A percentile compares a stretch with the other conserved stretches of the same genome.
These are phyloP conservation scores for Euura lappo DNA, from an alignment of 1,140 invertebrate species.

Conservation along the genomic window DNA sequence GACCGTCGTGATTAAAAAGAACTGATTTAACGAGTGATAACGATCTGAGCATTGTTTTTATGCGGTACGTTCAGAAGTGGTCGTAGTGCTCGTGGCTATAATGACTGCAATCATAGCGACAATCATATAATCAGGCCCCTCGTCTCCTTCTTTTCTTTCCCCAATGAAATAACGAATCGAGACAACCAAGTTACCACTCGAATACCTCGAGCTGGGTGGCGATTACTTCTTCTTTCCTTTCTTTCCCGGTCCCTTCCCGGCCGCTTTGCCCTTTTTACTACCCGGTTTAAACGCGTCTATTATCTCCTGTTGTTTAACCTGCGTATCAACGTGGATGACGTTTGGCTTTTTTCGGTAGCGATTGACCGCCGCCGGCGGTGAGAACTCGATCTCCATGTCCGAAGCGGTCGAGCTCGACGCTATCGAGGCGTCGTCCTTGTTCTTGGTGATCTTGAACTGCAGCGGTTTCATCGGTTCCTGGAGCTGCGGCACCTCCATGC, in stretches of 20 bases:
- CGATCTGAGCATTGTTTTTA: too few species aligned
- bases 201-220: neutral
- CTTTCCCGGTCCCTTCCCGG: constrained; percentile 24
- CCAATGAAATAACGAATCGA: too few species aligned
- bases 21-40: too few species aligned
- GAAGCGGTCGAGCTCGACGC: constrained; percentile 51
- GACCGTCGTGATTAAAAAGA: too few species aligned
- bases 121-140: too few species aligned
- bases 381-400: constrained; percentile 58
- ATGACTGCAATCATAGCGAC: too few species aligned
- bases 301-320: constrained; percentile 55
- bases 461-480: constrained; percentile 50
- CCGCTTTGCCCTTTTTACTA: constrained; percentile 18
- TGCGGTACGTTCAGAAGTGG: too few species aligned
- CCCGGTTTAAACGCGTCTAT: constrained; percentile 40
- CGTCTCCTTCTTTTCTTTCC: too few species aligned
- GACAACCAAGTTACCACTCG: too few species aligned
- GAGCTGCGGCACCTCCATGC: constrained; percentile 28
- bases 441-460: constrained; percentile 52
- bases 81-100: too few species aligned
- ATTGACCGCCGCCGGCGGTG: constrained; percentile 48
- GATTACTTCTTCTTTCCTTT: constrained; percentile 17
- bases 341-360: constrained; percentile 49
- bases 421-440: constrained; percentile 39
- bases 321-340: constrained; percentile 54